Conservation (phyloP, 1,140 invertebrate species). For the Protaetia brevitarsis region DNA sequence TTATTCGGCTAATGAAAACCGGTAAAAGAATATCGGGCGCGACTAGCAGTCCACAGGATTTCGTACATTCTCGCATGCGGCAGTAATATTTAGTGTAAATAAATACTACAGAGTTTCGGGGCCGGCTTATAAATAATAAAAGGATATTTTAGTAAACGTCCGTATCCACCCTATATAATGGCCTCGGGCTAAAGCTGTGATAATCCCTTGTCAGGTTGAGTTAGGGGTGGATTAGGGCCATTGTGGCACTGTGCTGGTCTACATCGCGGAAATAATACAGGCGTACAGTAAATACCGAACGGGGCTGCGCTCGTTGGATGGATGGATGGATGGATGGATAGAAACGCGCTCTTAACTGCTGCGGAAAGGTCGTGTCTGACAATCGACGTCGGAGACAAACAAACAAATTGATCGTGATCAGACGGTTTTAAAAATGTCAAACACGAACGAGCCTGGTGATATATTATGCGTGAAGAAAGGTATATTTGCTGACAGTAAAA, state of each 20-base stretch:
- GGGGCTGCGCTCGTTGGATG: not conserved
- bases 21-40: no score
- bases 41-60: not conserved
- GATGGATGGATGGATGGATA: no score
- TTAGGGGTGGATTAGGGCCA: constrained; percentile 30
- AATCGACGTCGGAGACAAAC: not conserved
- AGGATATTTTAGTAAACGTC: constrained; percentile 21
- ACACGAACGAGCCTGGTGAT: no score
- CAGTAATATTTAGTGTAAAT: constrained; percentile 19
- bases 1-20: not conserved
- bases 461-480: no score
- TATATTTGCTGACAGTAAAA: no score
- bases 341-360: constrained; percentile 9
- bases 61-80: not conserved
- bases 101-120: not conserved
- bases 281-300: constrained; percentile 8
- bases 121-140: constrained; percentile 25
- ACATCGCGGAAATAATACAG: constrained; percentile 11
- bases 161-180: constrained; percentile 25
- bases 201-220: constrained; percentile 32
- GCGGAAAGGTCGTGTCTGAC: not conserved
- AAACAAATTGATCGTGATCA: not conserved
- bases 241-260: constrained; percentile 21
- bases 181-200: constrained; percentile 31
- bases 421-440: not conserved